A percentile compares a stretch with the other conserved stretches of the same genome.
Evolutionary conservation across 2,113 vertebrate species (phyloP).

Genomic region (Bostrychus sinensis): DNA sequence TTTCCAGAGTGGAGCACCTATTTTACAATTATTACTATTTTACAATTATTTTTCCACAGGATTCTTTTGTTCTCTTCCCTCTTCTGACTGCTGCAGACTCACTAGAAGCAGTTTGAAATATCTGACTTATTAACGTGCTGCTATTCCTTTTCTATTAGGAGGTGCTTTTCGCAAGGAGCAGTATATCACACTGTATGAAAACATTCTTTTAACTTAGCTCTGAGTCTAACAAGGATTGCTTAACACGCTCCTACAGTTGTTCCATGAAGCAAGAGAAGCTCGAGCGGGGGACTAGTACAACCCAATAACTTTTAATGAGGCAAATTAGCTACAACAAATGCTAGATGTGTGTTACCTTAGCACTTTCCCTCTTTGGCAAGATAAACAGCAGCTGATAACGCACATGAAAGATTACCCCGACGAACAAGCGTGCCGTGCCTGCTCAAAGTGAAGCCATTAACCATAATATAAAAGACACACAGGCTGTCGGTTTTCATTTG

Average conservation of each 20-base stretch:
- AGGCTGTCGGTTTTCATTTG: conserved; percentile 74
- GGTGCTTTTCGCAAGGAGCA: conserved; percentile 68
- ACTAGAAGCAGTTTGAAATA: conserved; percentile 46
- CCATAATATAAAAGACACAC: conserved; percentile 77
- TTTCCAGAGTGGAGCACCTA: conserved; percentile 31
- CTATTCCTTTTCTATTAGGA: conserved; percentile 59
- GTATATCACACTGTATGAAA: conserved; percentile 57
- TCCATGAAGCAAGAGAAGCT: conserved; percentile 16
- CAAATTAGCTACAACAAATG: conserved; percentile 59
- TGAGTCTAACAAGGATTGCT: conserved; percentile 18
- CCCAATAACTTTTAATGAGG: conserved; percentile 37
- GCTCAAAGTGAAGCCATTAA: conserved; percentile 71
- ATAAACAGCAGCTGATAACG: conserved; percentile 68
- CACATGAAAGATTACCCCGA: conserved; percentile 70
- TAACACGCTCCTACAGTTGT: conserved; percentile 32
- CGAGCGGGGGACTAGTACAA: conserved; percentile 18
- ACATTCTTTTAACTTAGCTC: conserved; percentile 21
- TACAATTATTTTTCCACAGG: conserved; percentile 23
- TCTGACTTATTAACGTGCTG: conserved; percentile 54
- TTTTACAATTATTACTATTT: conserved; percentile 50
- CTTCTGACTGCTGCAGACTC: conserved; percentile 35
- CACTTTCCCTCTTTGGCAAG: conserved; percentile 36
- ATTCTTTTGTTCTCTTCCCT: conserved; percentile 41
- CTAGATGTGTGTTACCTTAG: conserved; percentile 24
- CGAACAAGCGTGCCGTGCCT: conserved; percentile 61